Evolutionary conservation across 2,113 vertebrate species (phyloP), one percentile per base, ranked within the genome.

Genomic region (Calyptomena viridis): DNA sequence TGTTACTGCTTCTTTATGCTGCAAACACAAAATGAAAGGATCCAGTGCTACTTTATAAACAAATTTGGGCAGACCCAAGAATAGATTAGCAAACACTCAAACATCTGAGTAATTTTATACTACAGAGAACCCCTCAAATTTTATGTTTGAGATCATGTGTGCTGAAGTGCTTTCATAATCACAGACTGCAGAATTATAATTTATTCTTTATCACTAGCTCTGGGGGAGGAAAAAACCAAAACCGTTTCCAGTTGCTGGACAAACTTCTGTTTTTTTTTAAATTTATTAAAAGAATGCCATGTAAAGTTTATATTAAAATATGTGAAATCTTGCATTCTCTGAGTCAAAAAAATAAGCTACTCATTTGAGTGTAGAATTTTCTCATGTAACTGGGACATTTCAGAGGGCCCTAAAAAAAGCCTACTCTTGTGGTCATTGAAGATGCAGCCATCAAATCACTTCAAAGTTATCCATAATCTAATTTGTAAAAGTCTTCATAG

Each of bases 1-100:
- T 78, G 80, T 81, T 93, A 87, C 85, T 76, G 40, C 39, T 77
- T 35, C 68, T 92, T 95, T 90, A 77, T 84, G 76, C 81, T 68
- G 28, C 86, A 91, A 89, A 64, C 15, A 64, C 1, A 6, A 94
- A 92, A 67, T 15, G 5, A 68, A 94, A 47, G 21, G 60, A 81
- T 68, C 40, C 25, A 46, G 58, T 84, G 40, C 73, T 81, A 58
- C 64, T 94, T 84, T 60, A 79, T 35, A 84, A 89, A 89, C 56
- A 92, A 84, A 74, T 59, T 63, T 81, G 44, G 28, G n/a, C 79
- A 93, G 58, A 84, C 9, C 40, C 64, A 39, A 60, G 60, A 94
- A 50, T 27, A 64, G n/a, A 46, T 46, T n/a, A 89, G 58, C 37
- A 79, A 93, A 84, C 64, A 91, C 49, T 75, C 78, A 56, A 67